These are phyloP conservation scores for Sphaerodactylus townsendi DNA, from an alignment of 2,113 vertebrate genomes.

Conservation along the genomic window DNA sequence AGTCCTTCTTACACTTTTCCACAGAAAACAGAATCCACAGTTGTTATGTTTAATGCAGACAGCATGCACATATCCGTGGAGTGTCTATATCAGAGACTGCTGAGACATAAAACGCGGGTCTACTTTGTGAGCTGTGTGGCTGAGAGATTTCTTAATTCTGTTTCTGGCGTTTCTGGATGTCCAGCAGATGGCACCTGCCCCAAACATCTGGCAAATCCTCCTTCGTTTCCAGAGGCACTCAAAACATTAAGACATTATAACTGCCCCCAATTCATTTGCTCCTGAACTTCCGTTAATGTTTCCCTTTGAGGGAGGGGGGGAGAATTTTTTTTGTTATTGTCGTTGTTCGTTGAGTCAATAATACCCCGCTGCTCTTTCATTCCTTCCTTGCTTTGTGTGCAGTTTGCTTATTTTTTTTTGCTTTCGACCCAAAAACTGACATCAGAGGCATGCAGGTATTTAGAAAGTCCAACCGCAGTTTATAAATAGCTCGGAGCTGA, in stretches of 20 bases:
- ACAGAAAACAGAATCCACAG: no score
- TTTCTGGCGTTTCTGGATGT: constrained; percentile 11
- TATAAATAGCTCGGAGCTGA: constrained; percentile 27
- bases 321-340: neutral
- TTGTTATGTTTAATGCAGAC: no score
- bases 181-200: constrained; percentile 78
- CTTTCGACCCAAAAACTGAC: neutral
- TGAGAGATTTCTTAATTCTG: neutral
- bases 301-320: constrained; percentile 20
- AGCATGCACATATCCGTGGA: no score
- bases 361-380: neutral
- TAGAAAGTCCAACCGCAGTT: neutral
- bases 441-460: neutral
- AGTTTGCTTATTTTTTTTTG: constrained; percentile 6
- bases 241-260: constrained; percentile 34
- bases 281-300: constrained; percentile 15
- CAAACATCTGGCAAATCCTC: constrained; percentile 59
- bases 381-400: neutral
- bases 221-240: constrained; percentile 51
- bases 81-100: no score
- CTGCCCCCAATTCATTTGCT: neutral
- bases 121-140: no score
- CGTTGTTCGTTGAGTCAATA: constrained; percentile 12
- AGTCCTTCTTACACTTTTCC: neutral
- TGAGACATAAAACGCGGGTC: no score